phyloP scores from a whole-genome alignment of 2,797 vertebrate genomes.

The Chromobotia macracanthus region DNA sequence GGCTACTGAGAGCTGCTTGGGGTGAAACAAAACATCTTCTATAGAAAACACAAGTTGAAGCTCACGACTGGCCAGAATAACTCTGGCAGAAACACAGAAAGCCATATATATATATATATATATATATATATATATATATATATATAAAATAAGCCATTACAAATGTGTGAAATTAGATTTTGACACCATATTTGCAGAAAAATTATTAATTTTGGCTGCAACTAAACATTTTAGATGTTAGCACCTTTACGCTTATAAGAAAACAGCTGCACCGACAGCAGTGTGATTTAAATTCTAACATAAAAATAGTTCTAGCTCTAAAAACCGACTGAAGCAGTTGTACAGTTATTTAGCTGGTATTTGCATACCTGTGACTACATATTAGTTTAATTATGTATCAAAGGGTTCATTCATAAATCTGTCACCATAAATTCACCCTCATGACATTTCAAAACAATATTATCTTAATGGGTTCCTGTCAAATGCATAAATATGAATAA shows the following conservation, averaged over 20 bases:
- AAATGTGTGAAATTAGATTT: constrained; percentile 21
- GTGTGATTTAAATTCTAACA: too few species aligned
- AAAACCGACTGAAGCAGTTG: too few species aligned
- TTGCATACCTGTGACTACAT: too few species aligned
- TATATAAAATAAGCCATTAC: not conserved
- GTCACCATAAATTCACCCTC: too few species aligned
- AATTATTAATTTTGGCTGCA: not conserved
- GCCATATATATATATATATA: too few species aligned
- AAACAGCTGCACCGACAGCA: constrained; percentile 5
- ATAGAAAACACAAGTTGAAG: constrained; percentile 1
- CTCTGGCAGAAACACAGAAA: constrained; percentile 2
- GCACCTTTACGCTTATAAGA: not conserved
- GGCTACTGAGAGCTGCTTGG: not conserved
- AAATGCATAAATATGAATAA: too few species aligned
- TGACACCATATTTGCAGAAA: constrained; percentile 5
- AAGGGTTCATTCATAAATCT: too few species aligned
- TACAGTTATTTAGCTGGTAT: too few species aligned
- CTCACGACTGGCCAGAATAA: not conserved
- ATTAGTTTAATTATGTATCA: too few species aligned
- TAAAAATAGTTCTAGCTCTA: not conserved
- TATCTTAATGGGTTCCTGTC: too few species aligned
- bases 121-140: too few species aligned
- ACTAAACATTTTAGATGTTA: not conserved
- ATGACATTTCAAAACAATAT: too few species aligned
- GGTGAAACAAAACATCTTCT: constrained; percentile 9